phyloP scores from a whole-genome alignment of 2,888 invertebrate species.

The Pherbina coryleti region DNA sequence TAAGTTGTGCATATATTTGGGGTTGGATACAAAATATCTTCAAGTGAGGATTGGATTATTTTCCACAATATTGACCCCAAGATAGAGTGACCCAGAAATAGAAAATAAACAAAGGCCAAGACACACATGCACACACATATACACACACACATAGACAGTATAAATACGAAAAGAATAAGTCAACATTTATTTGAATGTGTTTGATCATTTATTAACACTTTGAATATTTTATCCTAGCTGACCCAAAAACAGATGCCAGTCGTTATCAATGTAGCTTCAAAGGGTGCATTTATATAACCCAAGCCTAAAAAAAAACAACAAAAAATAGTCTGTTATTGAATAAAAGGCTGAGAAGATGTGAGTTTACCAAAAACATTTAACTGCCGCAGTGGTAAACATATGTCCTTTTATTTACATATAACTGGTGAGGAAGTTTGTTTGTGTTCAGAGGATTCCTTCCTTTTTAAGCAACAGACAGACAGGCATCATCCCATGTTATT shows the following conservation, averaged over 20 bases:
- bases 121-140: background rate
- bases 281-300: background rate
- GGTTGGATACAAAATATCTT: constrained; percentile 3
- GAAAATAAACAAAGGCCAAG: background rate
- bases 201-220: constrained; percentile 18
- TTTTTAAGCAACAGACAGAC: background rate
- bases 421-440: background rate
- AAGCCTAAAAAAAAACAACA: background rate
- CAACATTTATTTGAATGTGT: background rate
- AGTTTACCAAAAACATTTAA: background rate
- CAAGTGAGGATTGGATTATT: constrained; percentile 8
- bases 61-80: constrained; percentile 11
- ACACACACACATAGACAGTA: too few relatives aligned
- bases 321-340: background rate
- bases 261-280: background rate
- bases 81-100: background rate
- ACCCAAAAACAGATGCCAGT: background rate
- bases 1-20: constrained; percentile 16
- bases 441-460: background rate
- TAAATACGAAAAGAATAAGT: too few relatives aligned
- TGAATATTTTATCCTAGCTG: constrained; percentile 5
- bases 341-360: background rate
- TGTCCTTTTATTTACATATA: too few relatives aligned
- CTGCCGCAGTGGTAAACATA: background rate
- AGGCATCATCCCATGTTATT: background rate